Conservation (phyloP, 2,113 vertebrate species). For the Prionailurus viverrinus region DNA sequence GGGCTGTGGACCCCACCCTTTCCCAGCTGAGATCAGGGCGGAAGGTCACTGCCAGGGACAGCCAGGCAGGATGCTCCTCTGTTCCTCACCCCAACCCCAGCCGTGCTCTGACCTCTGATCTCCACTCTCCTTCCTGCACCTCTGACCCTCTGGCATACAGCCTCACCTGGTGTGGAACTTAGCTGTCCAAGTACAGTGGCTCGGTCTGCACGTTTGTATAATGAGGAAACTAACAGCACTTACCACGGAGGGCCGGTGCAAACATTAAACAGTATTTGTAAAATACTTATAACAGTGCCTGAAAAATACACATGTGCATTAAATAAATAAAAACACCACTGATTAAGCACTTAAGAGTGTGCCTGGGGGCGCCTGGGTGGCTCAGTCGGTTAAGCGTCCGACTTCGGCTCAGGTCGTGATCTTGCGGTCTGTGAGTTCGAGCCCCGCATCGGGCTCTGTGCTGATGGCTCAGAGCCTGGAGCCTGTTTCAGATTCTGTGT, state of each 20-base stretch:
- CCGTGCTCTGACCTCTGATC: not conserved
- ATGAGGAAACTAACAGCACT: not conserved
- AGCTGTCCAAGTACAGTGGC: fast-evolving
- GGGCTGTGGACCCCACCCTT: not conserved
- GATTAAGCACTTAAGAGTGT: not conserved
- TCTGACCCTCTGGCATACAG: not conserved
- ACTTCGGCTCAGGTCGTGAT: no score
- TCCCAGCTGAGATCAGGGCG: not conserved
- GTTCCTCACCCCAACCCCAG: not conserved
- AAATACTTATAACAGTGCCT: not conserved
- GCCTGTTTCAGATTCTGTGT: no score
- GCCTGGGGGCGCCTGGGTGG: not conserved
- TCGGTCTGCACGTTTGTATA: not conserved
- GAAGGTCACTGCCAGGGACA: not conserved
- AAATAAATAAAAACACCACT: not conserved
- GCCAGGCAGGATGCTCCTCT: not conserved
- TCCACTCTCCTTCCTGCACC: not conserved
- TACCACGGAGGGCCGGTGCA: not conserved
- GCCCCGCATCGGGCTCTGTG: no score
- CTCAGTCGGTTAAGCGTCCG: no score
- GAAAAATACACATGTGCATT: not conserved
- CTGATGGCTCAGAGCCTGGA: no score
- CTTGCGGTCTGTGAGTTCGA: no score
- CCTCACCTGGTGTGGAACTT: not conserved
- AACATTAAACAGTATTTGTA: not conserved